These are phyloP conservation scores for Podarcis siculus DNA, from an alignment of 2,797 vertebrate genomes.

Conservation along the genomic window DNA sequence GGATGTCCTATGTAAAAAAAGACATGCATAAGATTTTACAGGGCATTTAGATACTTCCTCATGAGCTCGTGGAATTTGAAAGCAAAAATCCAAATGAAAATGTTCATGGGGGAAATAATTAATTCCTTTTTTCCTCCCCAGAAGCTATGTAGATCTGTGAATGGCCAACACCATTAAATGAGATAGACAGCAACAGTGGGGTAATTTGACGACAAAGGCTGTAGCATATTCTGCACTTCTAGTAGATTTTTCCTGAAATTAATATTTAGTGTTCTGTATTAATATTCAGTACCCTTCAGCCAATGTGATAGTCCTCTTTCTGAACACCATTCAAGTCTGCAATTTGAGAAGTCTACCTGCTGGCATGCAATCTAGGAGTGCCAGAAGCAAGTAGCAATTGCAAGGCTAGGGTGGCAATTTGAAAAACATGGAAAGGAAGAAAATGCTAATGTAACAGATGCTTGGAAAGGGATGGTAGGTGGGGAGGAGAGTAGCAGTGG, in stretches of 20 bases:
- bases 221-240: background rate
- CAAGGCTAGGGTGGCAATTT: background rate
- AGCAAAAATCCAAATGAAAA: background rate
- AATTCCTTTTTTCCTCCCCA: background rate
- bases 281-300: background rate
- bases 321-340: background rate
- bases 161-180: background rate
- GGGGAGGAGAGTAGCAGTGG: background rate
- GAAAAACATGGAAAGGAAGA: background rate
- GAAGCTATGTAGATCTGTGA: background rate
- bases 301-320: background rate
- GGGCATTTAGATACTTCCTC: background rate
- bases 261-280: background rate
- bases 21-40: background rate
- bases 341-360: background rate
- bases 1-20: constrained; percentile 9
- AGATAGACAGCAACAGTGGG: background rate
- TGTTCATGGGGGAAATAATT: background rate
- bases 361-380: background rate
- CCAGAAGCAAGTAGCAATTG: background rate
- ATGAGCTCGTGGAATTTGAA: background rate
- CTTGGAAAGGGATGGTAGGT: too few species aligned
- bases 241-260: background rate
- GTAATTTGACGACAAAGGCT: background rate
- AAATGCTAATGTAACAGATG: background rate